phyloP scores from a whole-genome alignment of 2,113 vertebrate species.

The Clarias macrocephalus region DNA sequence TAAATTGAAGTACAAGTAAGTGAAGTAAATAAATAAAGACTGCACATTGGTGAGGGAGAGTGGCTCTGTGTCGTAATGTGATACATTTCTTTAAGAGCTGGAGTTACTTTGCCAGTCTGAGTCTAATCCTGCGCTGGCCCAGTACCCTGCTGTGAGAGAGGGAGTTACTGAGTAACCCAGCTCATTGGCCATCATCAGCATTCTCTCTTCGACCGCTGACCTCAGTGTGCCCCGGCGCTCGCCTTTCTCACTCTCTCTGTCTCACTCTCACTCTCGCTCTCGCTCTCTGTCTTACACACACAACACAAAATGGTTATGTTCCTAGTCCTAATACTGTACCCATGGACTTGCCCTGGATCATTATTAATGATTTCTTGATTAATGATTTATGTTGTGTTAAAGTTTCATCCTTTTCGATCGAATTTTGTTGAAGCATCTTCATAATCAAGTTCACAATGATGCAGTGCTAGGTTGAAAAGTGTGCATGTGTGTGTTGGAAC shows the following conservation, averaged over 20 bases:
- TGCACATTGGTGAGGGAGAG: neutral
- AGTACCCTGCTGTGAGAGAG: conserved; percentile 42
- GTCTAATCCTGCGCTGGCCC: conserved; percentile 37
- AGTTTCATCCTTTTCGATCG: neutral
- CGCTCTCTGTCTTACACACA: conserved; percentile 17
- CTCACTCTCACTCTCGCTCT: neutral
- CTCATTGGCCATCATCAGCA: conserved; percentile 38
- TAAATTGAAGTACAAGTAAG: neutral
- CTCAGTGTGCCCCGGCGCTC: conserved; percentile 38
- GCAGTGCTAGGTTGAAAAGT: conserved; percentile 48
- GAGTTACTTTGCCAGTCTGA: conserved; percentile 22
- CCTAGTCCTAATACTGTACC: neutral
- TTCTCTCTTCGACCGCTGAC: conserved; percentile 43
- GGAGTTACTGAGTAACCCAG: conserved; percentile 55
- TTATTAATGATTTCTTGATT: neutral
- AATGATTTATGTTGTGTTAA: neutral
- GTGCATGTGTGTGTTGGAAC: conserved; percentile 48
- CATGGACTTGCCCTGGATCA: neutral
- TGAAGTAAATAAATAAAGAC: neutral
- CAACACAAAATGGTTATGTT: neutral
- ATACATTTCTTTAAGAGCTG: neutral
- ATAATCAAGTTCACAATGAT: neutral
- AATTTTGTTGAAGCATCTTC: no score
- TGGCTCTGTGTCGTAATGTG: neutral
- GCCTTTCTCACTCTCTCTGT: conserved; percentile 39